Conservation (phyloP, 2,888 invertebrate species). For the Heterodera filipjevi region DNA sequence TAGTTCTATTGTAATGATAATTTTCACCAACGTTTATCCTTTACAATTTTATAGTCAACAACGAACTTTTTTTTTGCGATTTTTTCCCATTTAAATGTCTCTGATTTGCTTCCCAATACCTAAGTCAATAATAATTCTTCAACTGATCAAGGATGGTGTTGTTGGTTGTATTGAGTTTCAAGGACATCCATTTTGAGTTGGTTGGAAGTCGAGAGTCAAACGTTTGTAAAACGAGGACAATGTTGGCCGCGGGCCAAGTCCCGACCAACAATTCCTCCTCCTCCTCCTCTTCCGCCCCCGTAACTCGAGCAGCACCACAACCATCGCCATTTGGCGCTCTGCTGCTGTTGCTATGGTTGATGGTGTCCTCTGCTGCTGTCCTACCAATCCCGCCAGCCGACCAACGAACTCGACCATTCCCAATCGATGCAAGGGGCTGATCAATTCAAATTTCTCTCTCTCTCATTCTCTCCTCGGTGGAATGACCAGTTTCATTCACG, state of each 20-base stretch:
- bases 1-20: no score
- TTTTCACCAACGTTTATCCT: no score
- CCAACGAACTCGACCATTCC: not conserved
- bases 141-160: no score
- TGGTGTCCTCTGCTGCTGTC: no score
- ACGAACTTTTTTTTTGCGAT: no score
- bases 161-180: conserved; percentile 1
- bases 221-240: not conserved
- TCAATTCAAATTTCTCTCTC: no score
- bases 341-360: not conserved
- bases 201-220: not conserved
- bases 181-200: not conserved
- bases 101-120: not conserved
- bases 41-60: no score
- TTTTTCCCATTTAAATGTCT: not conserved
- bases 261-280: not conserved
- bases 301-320: not conserved
- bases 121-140: no score
- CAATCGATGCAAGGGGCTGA: no score
- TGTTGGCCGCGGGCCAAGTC: not conserved
- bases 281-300: not conserved
- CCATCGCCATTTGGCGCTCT: not conserved
- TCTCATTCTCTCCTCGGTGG: no score
- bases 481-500: no score
- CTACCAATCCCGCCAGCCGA: not conserved